A percentile compares a stretch with the other conserved stretches of the same genome.
These are phyloP conservation scores for Seriola quinqueradiata DNA, from an alignment of 2,113 vertebrate genomes.

Conservation along the genomic window DNA sequence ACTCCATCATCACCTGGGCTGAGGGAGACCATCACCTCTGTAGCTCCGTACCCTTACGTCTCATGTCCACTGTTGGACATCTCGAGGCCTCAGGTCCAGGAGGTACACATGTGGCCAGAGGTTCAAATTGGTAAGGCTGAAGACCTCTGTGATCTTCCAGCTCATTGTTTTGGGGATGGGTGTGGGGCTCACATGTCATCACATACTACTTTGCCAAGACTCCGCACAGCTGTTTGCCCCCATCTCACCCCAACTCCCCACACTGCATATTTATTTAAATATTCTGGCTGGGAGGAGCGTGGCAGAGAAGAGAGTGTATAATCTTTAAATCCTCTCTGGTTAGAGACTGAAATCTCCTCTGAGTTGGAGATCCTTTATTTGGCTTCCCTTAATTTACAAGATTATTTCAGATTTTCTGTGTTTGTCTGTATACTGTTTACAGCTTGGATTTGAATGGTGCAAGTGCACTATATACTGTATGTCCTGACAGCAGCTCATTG, in stretches of 20 bases:
- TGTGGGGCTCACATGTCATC: background rate
- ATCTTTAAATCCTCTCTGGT: background rate
- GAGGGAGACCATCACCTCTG: background rate
- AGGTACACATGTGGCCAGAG: background rate
- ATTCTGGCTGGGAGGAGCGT: conserved; percentile 1
- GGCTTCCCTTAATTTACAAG: too few relatives aligned
- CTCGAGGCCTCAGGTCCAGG: background rate
- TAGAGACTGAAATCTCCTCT: background rate
- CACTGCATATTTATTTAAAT: background rate
- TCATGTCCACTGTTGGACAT: background rate
- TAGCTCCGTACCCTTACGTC: too few relatives aligned
- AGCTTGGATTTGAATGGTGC: too few relatives aligned
- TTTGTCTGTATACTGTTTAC: too few relatives aligned
- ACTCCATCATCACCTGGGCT: background rate
- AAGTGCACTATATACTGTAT: too few relatives aligned
- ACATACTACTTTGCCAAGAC: background rate
- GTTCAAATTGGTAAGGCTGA: background rate
- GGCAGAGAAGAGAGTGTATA: background rate
- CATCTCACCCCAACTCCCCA: background rate
- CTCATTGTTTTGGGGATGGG: background rate
- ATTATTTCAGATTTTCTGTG: too few relatives aligned
- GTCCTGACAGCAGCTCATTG: too few relatives aligned
- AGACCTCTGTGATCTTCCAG: background rate
- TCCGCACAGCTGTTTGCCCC: background rate
- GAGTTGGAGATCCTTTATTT: background rate